Percentiles rank a stretch among this genome's conserved stretches.
Evolutionary conservation across 2,797 vertebrate genomes (phyloP).

Genomic region (Trematomus bernacchii): DNA sequence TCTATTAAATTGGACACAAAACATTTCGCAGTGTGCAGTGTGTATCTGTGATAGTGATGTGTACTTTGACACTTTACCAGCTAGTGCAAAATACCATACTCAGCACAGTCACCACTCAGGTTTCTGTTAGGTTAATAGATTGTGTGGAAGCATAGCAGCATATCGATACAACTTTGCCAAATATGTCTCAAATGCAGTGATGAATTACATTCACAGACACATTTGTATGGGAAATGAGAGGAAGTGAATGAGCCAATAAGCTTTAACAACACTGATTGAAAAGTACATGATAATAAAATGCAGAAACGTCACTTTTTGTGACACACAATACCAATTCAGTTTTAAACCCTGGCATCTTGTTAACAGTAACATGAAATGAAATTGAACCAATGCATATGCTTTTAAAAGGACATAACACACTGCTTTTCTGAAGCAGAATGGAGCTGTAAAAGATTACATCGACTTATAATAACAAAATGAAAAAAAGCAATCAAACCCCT

Average conservation of each 20-base stretch:
- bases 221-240: slow-evolving; percentile 8
- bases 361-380: not conserved
- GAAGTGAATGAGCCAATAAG: slow-evolving; percentile 15
- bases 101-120: slow-evolving; percentile 51
- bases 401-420: slow-evolving; percentile 8
- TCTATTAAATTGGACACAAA: slow-evolving; percentile 67
- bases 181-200: not conserved
- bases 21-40: slow-evolving; percentile 64
- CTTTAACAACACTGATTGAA: not conserved
- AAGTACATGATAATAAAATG: slow-evolving; percentile 1
- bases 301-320: not conserved
- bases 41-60: slow-evolving; percentile 74
- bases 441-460: slow-evolving; percentile 13
- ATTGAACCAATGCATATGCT: not conserved
- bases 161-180: not conserved
- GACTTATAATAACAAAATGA: not conserved
- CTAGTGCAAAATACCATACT: slow-evolving; percentile 51
- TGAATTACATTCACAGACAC: not conserved
- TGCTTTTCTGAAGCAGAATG: not conserved
- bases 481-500: slow-evolving; percentile 4
- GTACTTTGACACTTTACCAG: slow-evolving; percentile 73
- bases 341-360: not conserved
- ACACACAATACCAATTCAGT: not conserved
- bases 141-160: not conserved
- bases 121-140: slow-evolving; percentile 21